phyloP scores from a whole-genome alignment of 1,140 invertebrate species.

The Lepidurus arcticus region DNA sequence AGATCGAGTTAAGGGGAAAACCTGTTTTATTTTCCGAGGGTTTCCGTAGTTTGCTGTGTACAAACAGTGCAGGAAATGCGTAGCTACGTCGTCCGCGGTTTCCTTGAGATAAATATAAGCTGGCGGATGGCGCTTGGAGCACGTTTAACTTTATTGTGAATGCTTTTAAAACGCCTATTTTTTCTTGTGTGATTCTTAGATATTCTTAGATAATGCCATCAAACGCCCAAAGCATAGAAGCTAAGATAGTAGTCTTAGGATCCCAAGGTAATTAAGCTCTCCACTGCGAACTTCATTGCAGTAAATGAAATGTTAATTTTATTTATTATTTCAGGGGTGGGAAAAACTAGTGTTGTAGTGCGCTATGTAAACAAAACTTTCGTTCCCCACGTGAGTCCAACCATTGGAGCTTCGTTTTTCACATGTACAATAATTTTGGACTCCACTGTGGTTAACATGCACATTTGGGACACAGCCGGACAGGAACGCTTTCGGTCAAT shows the following conservation, averaged over 20 bases:
- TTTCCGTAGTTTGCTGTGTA: too few species aligned
- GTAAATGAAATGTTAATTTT: slow-evolving; percentile 29
- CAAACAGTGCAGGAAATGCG: not conserved
- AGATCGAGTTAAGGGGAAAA: too few species aligned
- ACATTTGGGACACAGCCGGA: slow-evolving; percentile 89
- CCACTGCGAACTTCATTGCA: slow-evolving; percentile 26
- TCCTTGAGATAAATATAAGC: not conserved
- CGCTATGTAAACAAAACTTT: slow-evolving; percentile 74
- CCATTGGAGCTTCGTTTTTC: slow-evolving; percentile 83
- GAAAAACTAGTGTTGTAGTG: slow-evolving; percentile 69
- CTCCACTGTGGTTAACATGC: slow-evolving; percentile 58
- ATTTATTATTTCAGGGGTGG: slow-evolving; percentile 24
- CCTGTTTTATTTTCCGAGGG: too few species aligned
- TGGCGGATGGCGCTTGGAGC: not conserved
- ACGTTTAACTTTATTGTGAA: not conserved
- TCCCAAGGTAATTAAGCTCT: slow-evolving; percentile 61
- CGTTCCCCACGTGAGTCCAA: slow-evolving; percentile 63
- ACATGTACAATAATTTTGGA: slow-evolving; percentile 69
- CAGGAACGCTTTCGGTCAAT: slow-evolving; percentile 78
- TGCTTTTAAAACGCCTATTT: not conserved
- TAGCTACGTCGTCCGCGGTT: not conserved
- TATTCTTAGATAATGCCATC: not conserved
- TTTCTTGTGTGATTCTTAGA: not conserved
- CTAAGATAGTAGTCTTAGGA: slow-evolving; percentile 73
- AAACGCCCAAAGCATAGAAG: slow-evolving; percentile 51